phyloP scores from a whole-genome alignment of 1,140 invertebrate species.

The Lineus longissimus region DNA sequence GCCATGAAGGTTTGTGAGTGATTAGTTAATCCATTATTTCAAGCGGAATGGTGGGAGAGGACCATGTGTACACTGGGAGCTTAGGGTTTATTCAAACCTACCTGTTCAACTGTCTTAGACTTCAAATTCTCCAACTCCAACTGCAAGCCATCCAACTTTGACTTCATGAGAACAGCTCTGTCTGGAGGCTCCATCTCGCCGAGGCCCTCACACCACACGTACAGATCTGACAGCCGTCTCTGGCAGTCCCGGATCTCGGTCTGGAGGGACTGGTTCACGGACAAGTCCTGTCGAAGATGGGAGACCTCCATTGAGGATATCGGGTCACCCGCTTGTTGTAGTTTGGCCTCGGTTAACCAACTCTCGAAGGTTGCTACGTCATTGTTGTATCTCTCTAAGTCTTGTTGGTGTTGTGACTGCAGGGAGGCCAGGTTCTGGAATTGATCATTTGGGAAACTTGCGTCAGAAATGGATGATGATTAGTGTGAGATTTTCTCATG shows the following conservation, averaged over 20 bases:
- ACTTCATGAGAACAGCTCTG: slow-evolving; percentile 54
- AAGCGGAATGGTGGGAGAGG: no score
- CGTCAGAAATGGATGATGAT: no score
- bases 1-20: no score
- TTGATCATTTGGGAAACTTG: no score
- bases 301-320: not conserved
- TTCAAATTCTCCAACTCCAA: slow-evolving; percentile 53
- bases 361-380: not conserved
- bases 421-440: no score
- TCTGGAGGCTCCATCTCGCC: slow-evolving; percentile 49
- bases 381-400: not conserved
- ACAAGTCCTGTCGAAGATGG: slow-evolving; percentile 5
- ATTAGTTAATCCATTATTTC: no score
- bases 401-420: not conserved
- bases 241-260: slow-evolving; percentile 61
- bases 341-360: slow-evolving; percentile 9
- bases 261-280: slow-evolving; percentile 51
- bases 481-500: no score
- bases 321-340: slow-evolving; percentile 2
- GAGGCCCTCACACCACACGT: slow-evolving; percentile 57
- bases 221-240: slow-evolving; percentile 60
- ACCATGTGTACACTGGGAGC: no score
- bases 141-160: slow-evolving; percentile 60
- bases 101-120: slow-evolving; percentile 32
- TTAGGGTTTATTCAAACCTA: no score